Conservation (phyloP, 1,140 invertebrate species). For the Drosophila mayri region DNA sequence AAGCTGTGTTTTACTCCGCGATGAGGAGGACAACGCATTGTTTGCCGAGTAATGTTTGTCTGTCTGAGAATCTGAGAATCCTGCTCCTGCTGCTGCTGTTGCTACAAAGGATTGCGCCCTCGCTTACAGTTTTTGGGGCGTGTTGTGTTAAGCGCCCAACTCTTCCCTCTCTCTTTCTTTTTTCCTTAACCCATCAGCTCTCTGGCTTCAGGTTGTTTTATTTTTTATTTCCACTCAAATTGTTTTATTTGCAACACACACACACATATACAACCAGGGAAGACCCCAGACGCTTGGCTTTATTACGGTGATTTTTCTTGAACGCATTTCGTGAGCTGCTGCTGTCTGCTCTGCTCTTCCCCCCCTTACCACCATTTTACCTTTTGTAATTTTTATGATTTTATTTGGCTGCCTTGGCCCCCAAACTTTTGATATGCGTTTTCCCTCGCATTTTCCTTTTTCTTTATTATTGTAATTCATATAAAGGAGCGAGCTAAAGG, state of each 20-base stretch:
- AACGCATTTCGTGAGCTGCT: conserved; percentile 75
- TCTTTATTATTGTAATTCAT: conserved; percentile 80
- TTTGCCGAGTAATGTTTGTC: conserved; percentile 45
- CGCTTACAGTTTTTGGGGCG: conserved; percentile 65
- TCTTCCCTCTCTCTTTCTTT: conserved; percentile 1
- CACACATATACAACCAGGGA: neutral
- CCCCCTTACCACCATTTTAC: conserved; percentile 51
- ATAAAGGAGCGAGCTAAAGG: conserved; percentile 42
- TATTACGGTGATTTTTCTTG: conserved; percentile 82
- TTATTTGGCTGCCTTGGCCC: conserved; percentile 60
- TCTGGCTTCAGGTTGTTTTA: conserved; percentile 56
- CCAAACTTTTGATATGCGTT: conserved; percentile 58
- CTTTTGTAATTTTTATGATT: conserved; percentile 84
- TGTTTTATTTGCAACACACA: conserved; percentile 75
- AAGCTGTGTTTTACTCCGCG: conserved; percentile 70
- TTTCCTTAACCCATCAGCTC: conserved; percentile 24
- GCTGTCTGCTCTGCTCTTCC: conserved; percentile 46
- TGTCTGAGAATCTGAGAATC: conserved; percentile 26
- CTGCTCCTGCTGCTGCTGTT: conserved; percentile 18
- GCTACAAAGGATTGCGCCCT: conserved; percentile 73
- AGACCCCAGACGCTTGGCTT: conserved; percentile 65
- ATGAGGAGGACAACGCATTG: conserved; percentile 69
- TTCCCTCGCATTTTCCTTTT: conserved; percentile 52
- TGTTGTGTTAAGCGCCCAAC: conserved; percentile 65
- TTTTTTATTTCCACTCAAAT: conserved; percentile 83